Conservation (phyloP, 2,888 invertebrate species). For the Cantharis rufa region DNA sequence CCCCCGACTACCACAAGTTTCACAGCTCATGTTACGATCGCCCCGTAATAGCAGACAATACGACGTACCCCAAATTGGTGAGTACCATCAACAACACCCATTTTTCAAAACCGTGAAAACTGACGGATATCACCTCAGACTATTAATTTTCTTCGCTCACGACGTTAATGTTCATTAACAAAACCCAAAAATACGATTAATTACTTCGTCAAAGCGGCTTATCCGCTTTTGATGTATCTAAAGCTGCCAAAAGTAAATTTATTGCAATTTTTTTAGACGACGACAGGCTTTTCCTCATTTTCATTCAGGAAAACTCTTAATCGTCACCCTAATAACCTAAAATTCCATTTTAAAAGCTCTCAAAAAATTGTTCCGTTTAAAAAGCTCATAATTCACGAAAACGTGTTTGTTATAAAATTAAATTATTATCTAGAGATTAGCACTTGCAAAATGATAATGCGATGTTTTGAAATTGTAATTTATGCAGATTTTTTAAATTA, state of each 20-base stretch:
- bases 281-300: neutral
- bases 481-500: neutral
- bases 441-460: neutral
- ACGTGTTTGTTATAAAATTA: neutral
- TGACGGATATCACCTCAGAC: neutral
- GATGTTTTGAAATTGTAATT: neutral
- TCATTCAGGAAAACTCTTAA: neutral
- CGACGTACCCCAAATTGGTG: slow-evolving; percentile 87
- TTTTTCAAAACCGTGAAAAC: neutral
- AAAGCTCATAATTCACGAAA: neutral
- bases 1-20: slow-evolving; percentile 37
- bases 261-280: neutral
- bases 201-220: neutral
- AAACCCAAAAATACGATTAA: neutral
- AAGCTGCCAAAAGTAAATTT: neutral
- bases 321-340: neutral
- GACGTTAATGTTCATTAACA: neutral
- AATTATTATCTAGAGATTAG: neutral
- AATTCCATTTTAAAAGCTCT: neutral
- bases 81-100: slow-evolving; percentile 34
- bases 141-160: neutral
- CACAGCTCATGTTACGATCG: slow-evolving; percentile 74
- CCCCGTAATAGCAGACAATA: slow-evolving; percentile 77
- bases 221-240: neutral
- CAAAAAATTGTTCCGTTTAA: neutral